Evolutionary conservation across 2,113 vertebrate genomes (phyloP), one percentile per base, ranked within the genome.

Genomic region (Sinocyclocheilus rhinocerous): DNA sequence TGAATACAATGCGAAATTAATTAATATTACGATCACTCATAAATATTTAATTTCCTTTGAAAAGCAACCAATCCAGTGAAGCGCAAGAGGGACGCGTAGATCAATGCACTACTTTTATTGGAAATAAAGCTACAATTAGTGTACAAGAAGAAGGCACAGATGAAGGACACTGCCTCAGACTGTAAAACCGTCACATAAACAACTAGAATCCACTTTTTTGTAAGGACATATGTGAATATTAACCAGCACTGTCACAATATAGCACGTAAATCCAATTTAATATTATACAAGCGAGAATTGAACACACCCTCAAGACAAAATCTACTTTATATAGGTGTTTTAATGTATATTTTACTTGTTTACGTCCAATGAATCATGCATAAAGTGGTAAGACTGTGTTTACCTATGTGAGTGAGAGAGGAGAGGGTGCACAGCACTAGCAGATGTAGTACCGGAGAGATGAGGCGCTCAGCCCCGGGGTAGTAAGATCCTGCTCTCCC

Each of bases 381-480:
- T 20, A 61, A 61, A 61, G 48, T 73, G 63, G 12, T 72, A 63
- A 48, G 36, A 69, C 65, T 29, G 59, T 83, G 45, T 76, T 95
- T 95, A 97, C 97, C 97, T 95, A 94, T 89, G 85, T 92, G 92
- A 76, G 93, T 90, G 22, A 93, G 93, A 89, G 89, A 92, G 81
- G 96, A 94, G 63, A 95, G 90, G 89, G 94, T 93, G 90, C 96
- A 88, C 82, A 97, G 86, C 86, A 95, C 90, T 85, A 93, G 92
- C 76, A 95, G 93, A 83, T 93, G 91, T 85, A 92, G 85, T 85
- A 90, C 76, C 88, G 92, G 85, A 89, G 92, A 90, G 88, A 92
- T 93, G 89, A 93, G 95, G 93, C 95, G 94, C 93, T 97, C 95
- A 96, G 96, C 96, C 96, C 94, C 95, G 94, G 94, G 94, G 95